A percentile compares a stretch with the other conserved stretches of the same genome.
These are phyloP conservation scores for Lasiommata megera DNA, from an alignment of 2,888 invertebrate genomes.

Conservation along the genomic window DNA sequence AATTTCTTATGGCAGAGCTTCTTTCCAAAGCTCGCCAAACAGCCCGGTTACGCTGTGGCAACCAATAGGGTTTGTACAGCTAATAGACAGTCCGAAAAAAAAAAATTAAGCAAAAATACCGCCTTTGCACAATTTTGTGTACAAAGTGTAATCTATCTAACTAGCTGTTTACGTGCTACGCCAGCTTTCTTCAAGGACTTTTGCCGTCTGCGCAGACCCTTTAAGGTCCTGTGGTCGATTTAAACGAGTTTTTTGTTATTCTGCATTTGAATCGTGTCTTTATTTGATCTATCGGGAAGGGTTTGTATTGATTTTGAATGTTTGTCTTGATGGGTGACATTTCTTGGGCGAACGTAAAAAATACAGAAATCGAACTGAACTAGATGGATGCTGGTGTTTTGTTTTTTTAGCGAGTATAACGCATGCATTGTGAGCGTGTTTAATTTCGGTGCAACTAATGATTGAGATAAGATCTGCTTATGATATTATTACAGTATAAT, in stretches of 20 bases:
- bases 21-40: no score
- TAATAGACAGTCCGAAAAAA: no score
- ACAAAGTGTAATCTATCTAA: no score
- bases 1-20: no score
- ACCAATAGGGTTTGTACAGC: no score
- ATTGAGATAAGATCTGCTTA: not conserved
- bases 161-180: no score
- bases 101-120: no score
- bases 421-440: slow-evolving; percentile 20
- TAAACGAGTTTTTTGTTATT: slow-evolving; percentile 46
- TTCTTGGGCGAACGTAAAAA: slow-evolving; percentile 39
- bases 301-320: slow-evolving; percentile 75
- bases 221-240: slow-evolving; percentile 37
- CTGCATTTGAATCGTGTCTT: slow-evolving; percentile 62
- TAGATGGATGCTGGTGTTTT: slow-evolving; percentile 4
- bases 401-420: slow-evolving; percentile 24
- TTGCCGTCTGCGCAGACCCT: not conserved
- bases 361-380: slow-evolving; percentile 22
- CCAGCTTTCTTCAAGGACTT: not conserved
- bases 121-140: no score
- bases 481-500: not conserved
- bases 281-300: slow-evolving; percentile 72
- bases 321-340: slow-evolving; percentile 68
- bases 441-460: slow-evolving; percentile 2
- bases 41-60: no score